phyloP scores from a whole-genome alignment of 2,888 invertebrate genomes.

The Tuta absoluta region DNA sequence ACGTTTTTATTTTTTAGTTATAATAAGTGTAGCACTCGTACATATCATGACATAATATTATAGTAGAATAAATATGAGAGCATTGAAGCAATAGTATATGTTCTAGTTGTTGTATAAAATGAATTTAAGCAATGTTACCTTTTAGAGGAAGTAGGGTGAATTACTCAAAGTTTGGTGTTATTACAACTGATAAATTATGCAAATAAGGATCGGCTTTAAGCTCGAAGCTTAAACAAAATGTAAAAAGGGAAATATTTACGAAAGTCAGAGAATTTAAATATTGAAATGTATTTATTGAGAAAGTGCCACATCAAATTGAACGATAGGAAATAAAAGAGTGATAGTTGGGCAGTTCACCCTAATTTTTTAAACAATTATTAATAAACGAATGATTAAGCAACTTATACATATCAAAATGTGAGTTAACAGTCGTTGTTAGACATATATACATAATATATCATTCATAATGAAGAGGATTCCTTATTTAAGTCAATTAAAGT shows the following conservation, averaged over 20 bases:
- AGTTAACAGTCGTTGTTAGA: conserved; percentile 60
- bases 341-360: neutral
- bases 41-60: conserved; percentile 29
- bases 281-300: neutral
- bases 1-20: conserved; percentile 24
- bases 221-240: neutral
- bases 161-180: conserved; percentile 27
- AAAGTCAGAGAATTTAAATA: neutral
- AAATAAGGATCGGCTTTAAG: neutral
- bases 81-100: conserved; percentile 53
- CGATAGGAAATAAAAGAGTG: neutral
- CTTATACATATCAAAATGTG: conserved; percentile 75
- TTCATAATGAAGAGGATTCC: conserved; percentile 71
- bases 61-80: conserved; percentile 34
- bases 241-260: neutral
- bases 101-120: conserved; percentile 55
- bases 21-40: conserved; percentile 33
- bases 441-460: conserved; percentile 46
- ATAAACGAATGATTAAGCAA: conserved; percentile 49
- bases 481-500: conserved; percentile 80
- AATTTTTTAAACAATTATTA: conserved; percentile 15
- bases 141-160: conserved; percentile 43
- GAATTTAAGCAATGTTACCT: conserved; percentile 55
- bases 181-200: neutral
- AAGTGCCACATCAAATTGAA: neutral